Evolutionary conservation across 2,888 invertebrate genomes (phyloP).

Genomic region (Tachina grossa): DNA sequence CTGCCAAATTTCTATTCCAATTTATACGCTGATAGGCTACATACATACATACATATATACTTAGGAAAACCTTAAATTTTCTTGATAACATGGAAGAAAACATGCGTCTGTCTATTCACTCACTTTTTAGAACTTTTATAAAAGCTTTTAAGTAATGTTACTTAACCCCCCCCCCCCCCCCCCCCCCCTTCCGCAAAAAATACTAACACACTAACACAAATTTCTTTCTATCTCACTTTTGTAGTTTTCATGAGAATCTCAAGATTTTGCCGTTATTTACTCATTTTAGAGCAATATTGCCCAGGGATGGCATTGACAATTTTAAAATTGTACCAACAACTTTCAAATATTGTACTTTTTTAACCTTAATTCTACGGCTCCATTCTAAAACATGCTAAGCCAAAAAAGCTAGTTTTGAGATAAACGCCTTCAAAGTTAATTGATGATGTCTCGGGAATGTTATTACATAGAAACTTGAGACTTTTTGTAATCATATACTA

Average conservation of each 20-base stretch:
- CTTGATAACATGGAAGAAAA: background rate
- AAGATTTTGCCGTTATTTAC: conserved; percentile 3
- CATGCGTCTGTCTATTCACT: conserved; percentile 13
- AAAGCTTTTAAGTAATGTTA: conserved; percentile 23
- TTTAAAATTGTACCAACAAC: too few relatives aligned
- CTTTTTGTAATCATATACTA: too few relatives aligned
- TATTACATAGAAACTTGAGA: too few relatives aligned
- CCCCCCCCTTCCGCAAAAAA: background rate
- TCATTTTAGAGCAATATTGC: conserved; percentile 13
- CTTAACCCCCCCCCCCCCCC: background rate
- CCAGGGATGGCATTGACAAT: background rate
- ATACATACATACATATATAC: too few relatives aligned
- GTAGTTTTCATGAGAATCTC: conserved; percentile 1
- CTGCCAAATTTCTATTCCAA: background rate
- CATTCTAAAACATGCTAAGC: too few relatives aligned
- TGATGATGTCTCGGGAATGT: too few relatives aligned
- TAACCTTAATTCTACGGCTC: too few relatives aligned
- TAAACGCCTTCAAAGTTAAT: too few relatives aligned
- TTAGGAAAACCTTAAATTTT: background rate
- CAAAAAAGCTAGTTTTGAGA: too few relatives aligned
- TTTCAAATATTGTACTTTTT: too few relatives aligned
- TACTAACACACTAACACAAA: background rate
- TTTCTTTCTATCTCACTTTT: conserved; percentile 27
- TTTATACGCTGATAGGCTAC: background rate
- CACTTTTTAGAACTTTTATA: conserved; percentile 6